Evolutionary conservation across 2,113 vertebrate genomes (phyloP), one percentile per base, ranked within the genome.

Genomic region (Oreotrochilus melanogaster): DNA sequence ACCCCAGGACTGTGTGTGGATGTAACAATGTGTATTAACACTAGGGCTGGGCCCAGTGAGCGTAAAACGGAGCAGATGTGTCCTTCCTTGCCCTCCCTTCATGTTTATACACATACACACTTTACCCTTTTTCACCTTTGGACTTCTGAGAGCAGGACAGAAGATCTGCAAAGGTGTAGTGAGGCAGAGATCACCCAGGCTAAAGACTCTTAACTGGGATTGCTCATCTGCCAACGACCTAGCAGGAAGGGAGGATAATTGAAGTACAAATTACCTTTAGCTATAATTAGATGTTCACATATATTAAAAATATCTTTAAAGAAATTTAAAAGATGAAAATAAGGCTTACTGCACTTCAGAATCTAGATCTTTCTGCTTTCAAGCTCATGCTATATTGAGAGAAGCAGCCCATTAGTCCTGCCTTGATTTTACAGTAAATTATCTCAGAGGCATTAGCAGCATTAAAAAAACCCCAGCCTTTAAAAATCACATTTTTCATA

Each of bases 281-380:
- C 69, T 90, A 54, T 42, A 94, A 90, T 86, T 90, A 94, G 71
- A 25, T 88, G 54, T 57, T 83, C 57, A 61, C 28, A 37, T 33
- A 35, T 48, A 86, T 53, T 53, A 71, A 75, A 88, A 79, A 57
- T 37, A 78, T 39, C 50, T 91, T 50, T 83, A 53, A 91, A 94
- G 57, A 78, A 45, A 79, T 66, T 60, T 53, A 35, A 66, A 86
- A 54, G 39, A 61, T 45, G 53, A 88, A 93, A 82, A 69, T 54
- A 60, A 95, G 30, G 35, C 2, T 1, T 14, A 73, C 24, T 18
- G 37, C 42, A 31, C 50, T 83, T 90, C 54, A 85, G 62, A 86
- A 70, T 53, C 66, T 42, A 65, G 47, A 69, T 17, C 15, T 31
- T 82, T 88, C 17, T 31, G 35, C 35, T 75, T 74, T 85, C 65